A percentile compares a stretch with the other conserved stretches of the same genome.
Conservation (phyloP, 92 coral and sea anemone genomes). For the Phenganax marumi region DNA sequence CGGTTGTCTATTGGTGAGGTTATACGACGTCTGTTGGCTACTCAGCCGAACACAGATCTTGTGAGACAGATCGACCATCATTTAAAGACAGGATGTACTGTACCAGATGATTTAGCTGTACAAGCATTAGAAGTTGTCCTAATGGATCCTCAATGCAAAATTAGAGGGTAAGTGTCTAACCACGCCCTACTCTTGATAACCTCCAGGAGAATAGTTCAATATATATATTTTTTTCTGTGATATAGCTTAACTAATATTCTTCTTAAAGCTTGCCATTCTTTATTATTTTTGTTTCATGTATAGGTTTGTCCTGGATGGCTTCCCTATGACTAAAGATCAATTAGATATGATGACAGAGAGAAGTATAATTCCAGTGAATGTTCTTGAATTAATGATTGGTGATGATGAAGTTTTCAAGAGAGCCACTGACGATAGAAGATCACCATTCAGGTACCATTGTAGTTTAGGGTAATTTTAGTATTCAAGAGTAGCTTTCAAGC, state of each 20-base stretch:
- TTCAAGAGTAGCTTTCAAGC: no score
- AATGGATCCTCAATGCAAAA: constrained; percentile 89
- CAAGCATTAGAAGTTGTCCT: constrained; percentile 87
- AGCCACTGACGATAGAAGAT: constrained; percentile 83
- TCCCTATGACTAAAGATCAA: constrained; percentile 76
- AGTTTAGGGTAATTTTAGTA: no score
- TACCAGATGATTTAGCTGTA: constrained; percentile 93
- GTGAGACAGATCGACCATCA: constrained; percentile 81
- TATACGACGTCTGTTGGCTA: constrained; percentile 70
- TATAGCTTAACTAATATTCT: no score
- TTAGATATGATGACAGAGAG: constrained; percentile 89
- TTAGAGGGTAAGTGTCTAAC: constrained; percentile 76
- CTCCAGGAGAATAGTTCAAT: no score
- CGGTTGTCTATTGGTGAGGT: constrained; percentile 97
- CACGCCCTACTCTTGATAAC: no score
- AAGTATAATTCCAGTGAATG: constrained; percentile 94
- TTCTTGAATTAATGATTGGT: constrained; percentile 76
- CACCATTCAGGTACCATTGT: constrained; percentile 73
- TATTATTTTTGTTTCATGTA: background rate
- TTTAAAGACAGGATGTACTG: constrained; percentile 76
- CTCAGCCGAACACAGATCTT: constrained; percentile 82
- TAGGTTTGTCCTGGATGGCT: constrained; percentile 91
- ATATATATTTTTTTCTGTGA: no score
- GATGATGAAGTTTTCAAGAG: constrained; percentile 84
- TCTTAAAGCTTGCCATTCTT: no score